Percentiles rank a stretch among this genome's conserved stretches.
These are phyloP conservation scores for Papilio helenus DNA, from an alignment of 1,140 invertebrate species.

Conservation along the genomic window DNA sequence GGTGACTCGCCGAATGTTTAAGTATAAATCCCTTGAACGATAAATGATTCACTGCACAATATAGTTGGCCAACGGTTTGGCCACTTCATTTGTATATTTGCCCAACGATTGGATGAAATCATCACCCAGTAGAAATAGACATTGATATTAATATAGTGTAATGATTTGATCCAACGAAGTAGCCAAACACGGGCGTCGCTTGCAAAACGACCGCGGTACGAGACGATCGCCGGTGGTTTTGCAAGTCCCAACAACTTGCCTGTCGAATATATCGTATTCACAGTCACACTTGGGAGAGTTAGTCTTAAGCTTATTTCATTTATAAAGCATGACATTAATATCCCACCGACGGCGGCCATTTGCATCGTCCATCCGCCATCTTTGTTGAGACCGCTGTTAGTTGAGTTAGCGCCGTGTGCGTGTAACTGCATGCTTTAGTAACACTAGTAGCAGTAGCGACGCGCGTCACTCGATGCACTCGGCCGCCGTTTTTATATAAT, in stretches of 20 bases:
- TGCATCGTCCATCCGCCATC: slow-evolving; percentile 44
- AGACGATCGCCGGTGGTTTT: slow-evolving; percentile 64
- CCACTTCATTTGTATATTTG: slow-evolving; percentile 57
- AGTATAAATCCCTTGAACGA: slow-evolving; percentile 76
- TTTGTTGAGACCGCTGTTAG: slow-evolving; percentile 19
- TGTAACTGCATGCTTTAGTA: slow-evolving; percentile 25
- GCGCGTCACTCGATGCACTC: slow-evolving; percentile 42
- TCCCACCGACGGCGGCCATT: slow-evolving; percentile 62
- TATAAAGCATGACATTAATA: slow-evolving; percentile 79
- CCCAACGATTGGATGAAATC: slow-evolving; percentile 49
- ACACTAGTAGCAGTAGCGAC: neutral
- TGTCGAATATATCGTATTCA: slow-evolving; percentile 67
- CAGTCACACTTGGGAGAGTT: slow-evolving; percentile 77
- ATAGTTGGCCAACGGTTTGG: slow-evolving; percentile 65
- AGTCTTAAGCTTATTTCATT: slow-evolving; percentile 80
- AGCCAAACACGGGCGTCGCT: slow-evolving; percentile 64
- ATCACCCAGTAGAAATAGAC: slow-evolving; percentile 41
- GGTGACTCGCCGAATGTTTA: slow-evolving; percentile 82
- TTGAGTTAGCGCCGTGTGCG: slow-evolving; percentile 18
- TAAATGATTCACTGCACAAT: slow-evolving; percentile 74
- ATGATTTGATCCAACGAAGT: slow-evolving; percentile 60
- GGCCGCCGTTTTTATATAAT: slow-evolving; percentile 62
- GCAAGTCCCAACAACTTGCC: slow-evolving; percentile 77
- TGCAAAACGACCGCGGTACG: slow-evolving; percentile 68
- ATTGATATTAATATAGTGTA: slow-evolving; percentile 32